These are phyloP conservation scores for Mellivora capensis DNA, from an alignment of 2,113 vertebrate species.

Conservation along the genomic window DNA sequence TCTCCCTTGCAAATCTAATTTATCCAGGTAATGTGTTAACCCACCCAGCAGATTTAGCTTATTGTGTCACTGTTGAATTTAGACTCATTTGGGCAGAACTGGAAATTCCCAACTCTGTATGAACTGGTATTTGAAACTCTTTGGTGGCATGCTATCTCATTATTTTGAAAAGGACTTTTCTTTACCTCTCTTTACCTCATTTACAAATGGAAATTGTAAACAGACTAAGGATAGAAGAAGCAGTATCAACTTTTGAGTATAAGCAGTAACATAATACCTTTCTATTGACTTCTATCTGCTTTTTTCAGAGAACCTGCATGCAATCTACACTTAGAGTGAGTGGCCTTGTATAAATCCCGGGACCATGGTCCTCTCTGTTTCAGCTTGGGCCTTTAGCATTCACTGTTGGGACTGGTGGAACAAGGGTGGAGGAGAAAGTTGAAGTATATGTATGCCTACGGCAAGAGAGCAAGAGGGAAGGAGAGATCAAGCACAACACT, in stretches of 20 bases:
- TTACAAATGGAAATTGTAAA: not conserved
- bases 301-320: not conserved
- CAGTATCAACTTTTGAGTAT: not conserved
- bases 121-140: not conserved
- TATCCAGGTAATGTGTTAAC: constrained; percentile 15
- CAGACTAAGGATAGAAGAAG: not conserved
- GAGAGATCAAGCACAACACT: not conserved
- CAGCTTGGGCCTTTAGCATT: not conserved
- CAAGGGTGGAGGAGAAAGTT: not conserved
- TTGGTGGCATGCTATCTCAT: not conserved
- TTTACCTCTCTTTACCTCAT: not conserved
- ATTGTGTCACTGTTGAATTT: constrained; percentile 21
- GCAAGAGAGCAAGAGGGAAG: not conserved
- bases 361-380: not conserved
- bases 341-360: not conserved
- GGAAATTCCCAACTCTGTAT: not conserved
- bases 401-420: not conserved
- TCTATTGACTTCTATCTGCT: not conserved
- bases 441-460: not conserved
- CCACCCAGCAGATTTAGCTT: constrained; percentile 15
- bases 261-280: not conserved
- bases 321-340: not conserved
- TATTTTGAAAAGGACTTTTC: not conserved
- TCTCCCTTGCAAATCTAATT: constrained; percentile 30
- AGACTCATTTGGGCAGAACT: not conserved